Evolutionary conservation across 2,113 vertebrate genomes (phyloP).

Genomic region (Balaenoptera acutorostrata): DNA sequence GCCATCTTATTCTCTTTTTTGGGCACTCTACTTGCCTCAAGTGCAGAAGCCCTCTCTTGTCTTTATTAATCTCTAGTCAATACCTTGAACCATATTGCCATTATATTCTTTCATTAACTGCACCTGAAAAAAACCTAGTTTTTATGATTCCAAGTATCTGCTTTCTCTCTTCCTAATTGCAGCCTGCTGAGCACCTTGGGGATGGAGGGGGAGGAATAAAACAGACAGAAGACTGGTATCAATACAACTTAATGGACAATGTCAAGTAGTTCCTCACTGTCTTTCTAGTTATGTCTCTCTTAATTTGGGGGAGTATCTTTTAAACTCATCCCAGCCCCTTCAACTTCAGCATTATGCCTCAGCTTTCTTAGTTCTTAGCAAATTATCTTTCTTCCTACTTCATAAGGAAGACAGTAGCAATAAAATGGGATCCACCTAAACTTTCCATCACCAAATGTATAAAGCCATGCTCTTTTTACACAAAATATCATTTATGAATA

Average conservation of each 20-base stretch:
- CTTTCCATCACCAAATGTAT: background rate
- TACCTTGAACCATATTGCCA: background rate
- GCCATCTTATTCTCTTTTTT: background rate
- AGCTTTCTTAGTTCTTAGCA: background rate
- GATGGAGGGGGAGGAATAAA: background rate
- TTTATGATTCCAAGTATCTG: background rate
- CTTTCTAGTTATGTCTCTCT: background rate
- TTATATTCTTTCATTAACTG: background rate
- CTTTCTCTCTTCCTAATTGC: background rate
- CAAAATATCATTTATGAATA: background rate
- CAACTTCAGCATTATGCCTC: background rate
- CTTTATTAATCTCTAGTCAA: background rate
- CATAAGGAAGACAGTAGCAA: background rate
- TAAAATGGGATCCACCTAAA: background rate
- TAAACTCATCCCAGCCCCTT: background rate
- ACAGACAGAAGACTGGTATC: background rate
- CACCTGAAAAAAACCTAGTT: background rate
- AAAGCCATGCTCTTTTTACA: background rate
- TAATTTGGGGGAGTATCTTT: background rate
- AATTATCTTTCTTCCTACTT: background rate
- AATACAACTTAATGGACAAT: background rate
- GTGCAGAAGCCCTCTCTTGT: background rate
- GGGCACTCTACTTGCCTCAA: background rate
- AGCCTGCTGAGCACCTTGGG: background rate
- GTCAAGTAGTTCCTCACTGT: background rate